These are phyloP conservation scores for Zaprionus davidi DNA, from an alignment of 1,140 invertebrate genomes.

Conservation along the genomic window DNA sequence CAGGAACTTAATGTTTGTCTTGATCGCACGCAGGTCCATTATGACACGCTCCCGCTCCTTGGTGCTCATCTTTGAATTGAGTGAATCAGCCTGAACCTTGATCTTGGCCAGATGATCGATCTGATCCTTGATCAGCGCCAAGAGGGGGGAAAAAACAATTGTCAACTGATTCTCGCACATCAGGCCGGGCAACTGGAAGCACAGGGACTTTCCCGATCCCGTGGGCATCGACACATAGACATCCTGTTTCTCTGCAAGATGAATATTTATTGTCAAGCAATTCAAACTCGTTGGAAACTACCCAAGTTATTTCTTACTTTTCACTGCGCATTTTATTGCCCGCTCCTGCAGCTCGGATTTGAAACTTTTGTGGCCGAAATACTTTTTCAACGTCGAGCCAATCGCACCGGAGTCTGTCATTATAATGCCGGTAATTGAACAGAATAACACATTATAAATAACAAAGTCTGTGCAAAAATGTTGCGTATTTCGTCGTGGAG, in stretches of 20 bases:
- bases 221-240: slow-evolving; percentile 96
- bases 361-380: slow-evolving; percentile 73
- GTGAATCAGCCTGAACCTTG: slow-evolving; percentile 91
- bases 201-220: slow-evolving; percentile 97
- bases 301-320: slow-evolving; percentile 57
- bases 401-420: slow-evolving; percentile 55
- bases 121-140: slow-evolving; percentile 95
- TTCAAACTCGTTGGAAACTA: neutral
- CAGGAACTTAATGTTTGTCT: slow-evolving; percentile 91
- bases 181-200: slow-evolving; percentile 96
- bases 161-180: slow-evolving; percentile 89
- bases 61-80: slow-evolving; percentile 93
- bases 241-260: slow-evolving; percentile 88
- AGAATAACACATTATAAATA: slow-evolving; percentile 25
- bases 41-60: slow-evolving; percentile 91
- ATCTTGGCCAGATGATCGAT: slow-evolving; percentile 88
- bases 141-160: slow-evolving; percentile 95
- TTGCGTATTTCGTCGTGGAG: slow-evolving; percentile 40
- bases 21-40: slow-evolving; percentile 89
- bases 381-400: slow-evolving; percentile 50
- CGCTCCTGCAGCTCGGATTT: slow-evolving; percentile 76
- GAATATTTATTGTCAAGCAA: neutral
- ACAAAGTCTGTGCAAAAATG: slow-evolving; percentile 15
- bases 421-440: neutral
- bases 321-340: slow-evolving; percentile 71